Percentiles rank a stretch among this genome's conserved stretches.
Evolutionary conservation across 2,888 invertebrate genomes (phyloP).

Genomic region (Heliconius charithonia): DNA sequence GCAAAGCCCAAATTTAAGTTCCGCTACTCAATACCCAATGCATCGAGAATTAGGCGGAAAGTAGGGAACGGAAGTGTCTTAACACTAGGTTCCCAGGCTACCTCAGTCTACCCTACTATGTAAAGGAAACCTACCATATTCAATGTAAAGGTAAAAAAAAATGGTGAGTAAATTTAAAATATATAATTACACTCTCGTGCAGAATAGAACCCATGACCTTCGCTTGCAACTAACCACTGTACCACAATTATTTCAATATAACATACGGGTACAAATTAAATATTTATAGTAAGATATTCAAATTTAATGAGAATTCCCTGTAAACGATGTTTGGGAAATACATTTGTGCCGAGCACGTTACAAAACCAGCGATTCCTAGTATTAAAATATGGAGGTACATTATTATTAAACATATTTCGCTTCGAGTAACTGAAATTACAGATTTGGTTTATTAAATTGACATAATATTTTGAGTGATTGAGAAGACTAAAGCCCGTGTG

Average conservation of each 20-base stretch:
- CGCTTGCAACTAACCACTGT: neutral
- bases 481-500: neutral
- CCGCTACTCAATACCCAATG: neutral
- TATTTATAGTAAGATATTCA: neutral
- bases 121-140: too few relatives aligned
- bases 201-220: neutral
- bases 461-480: slow-evolving; percentile 2
- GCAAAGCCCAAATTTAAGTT: too few relatives aligned
- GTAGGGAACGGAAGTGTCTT: neutral
- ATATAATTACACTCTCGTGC: neutral
- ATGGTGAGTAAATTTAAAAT: neutral
- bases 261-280: neutral
- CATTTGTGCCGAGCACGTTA: neutral
- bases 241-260: neutral
- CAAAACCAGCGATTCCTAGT: neutral
- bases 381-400: neutral
- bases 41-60: neutral
- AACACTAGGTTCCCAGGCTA: too few relatives aligned
- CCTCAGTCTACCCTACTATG: too few relatives aligned
- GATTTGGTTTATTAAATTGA: neutral
- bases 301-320: slow-evolving; percentile 16
- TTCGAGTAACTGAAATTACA: slow-evolving; percentile 10
- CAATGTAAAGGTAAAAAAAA: too few relatives aligned
- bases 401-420: slow-evolving; percentile 11
- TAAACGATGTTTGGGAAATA: slow-evolving; percentile 13